These are phyloP conservation scores for Drosophila multiciliata DNA, from an alignment of 2,888 invertebrate genomes.

Conservation along the genomic window DNA sequence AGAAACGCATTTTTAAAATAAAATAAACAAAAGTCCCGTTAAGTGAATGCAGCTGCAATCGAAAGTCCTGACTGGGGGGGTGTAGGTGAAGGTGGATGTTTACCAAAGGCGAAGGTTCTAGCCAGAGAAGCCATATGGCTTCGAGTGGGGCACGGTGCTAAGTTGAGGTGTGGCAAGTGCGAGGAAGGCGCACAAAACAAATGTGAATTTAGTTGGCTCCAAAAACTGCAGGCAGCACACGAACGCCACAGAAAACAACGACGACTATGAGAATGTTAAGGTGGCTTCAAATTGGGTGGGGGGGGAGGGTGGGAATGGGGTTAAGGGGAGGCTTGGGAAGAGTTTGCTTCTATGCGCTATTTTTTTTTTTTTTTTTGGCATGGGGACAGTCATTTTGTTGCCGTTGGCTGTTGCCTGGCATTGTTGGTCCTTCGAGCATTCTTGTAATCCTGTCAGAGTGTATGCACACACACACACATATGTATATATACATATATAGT, in stretches of 20 bases:
- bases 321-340: neutral
- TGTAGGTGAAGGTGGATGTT: neutral
- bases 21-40: constrained; percentile 7
- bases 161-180: constrained; percentile 6
- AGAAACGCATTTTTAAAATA: constrained; percentile 9
- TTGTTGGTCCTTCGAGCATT: constrained; percentile 75
- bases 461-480: constrained; percentile 13
- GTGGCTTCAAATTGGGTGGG: neutral
- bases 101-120: neutral
- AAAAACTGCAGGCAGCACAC: constrained; percentile 56
- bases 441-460: constrained; percentile 77
- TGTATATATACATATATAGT: constrained; percentile 12
- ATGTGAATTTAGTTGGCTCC: constrained; percentile 74
- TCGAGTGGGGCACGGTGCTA: neutral
- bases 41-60: constrained; percentile 7
- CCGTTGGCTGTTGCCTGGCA: constrained; percentile 55
- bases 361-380: constrained; percentile 6
- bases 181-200: constrained; percentile 43
- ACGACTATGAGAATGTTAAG: constrained; percentile 14
- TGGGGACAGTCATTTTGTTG: constrained; percentile 53
- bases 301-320: neutral
- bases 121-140: constrained; percentile 1
- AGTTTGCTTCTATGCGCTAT: neutral
- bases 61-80: neutral
- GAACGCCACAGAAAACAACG: constrained; percentile 18